Percentiles rank a stretch among this genome's conserved stretches.
phyloP scores from a whole-genome alignment of 1,140 invertebrate genomes.

The Microplitis demolitor region DNA sequence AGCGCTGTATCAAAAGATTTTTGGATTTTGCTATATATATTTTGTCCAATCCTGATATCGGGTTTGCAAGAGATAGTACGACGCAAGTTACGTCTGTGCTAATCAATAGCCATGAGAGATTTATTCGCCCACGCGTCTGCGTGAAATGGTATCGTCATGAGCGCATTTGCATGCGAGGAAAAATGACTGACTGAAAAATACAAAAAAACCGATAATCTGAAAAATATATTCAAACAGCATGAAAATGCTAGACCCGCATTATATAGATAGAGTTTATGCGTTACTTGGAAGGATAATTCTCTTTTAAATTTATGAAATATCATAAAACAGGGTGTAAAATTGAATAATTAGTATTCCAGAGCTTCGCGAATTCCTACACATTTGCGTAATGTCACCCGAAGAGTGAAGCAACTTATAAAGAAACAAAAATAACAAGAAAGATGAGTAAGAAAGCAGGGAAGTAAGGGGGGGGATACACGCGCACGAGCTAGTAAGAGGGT shows the following conservation, averaged over 20 bases:
- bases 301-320: no score
- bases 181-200: neutral
- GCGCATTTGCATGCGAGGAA: neutral
- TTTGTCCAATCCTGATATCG: neutral
- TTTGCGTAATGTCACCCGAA: neutral
- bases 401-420: neutral
- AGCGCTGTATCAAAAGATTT: constrained; percentile 19
- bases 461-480: neutral
- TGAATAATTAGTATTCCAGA: neutral
- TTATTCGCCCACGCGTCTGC: constrained; percentile 25
- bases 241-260: no score
- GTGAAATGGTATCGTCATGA: constrained; percentile 1
- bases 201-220: no score
- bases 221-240: no score
- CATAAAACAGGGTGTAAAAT: no score
- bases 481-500: constrained; percentile 24
- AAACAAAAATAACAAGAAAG: no score
- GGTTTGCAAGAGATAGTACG: constrained; percentile 13
- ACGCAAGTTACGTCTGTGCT: constrained; percentile 23
- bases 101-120: constrained; percentile 19
- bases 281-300: neutral
- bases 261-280: neutral
- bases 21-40: constrained; percentile 12
- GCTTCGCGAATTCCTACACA: neutral
- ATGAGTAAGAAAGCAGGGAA: neutral